A percentile compares a stretch with the other conserved stretches of the same genome.
Evolutionary conservation across 2,888 invertebrate genomes (phyloP).

Genomic region (Automeris io): DNA sequence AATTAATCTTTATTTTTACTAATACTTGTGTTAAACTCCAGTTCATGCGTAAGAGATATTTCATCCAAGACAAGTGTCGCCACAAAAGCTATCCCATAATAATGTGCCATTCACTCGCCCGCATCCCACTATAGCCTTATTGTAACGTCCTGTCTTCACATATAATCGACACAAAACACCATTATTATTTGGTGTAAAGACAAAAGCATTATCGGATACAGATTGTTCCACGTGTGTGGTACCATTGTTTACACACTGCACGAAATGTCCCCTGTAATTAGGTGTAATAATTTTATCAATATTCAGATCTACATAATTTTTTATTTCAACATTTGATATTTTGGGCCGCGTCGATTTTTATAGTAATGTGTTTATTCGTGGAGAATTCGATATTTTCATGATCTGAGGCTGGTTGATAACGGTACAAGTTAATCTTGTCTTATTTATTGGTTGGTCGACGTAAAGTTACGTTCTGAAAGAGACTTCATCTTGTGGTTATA

Average conservation of each 20-base stretch:
- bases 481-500: constrained; percentile 11
- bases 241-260: constrained; percentile 32
- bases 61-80: constrained; percentile 28
- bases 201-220: constrained; percentile 50
- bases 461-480: constrained; percentile 7
- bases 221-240: constrained; percentile 70
- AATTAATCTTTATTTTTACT: no score
- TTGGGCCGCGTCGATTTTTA: constrained; percentile 16
- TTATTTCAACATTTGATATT: constrained; percentile 23
- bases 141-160: constrained; percentile 72
- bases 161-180: constrained; percentile 51
- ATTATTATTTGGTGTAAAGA: constrained; percentile 55
- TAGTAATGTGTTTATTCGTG: constrained; percentile 22
- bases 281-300: constrained; percentile 44
- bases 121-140: constrained; percentile 62
- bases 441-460: constrained; percentile 15
- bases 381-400: constrained; percentile 26
- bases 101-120: constrained; percentile 64
- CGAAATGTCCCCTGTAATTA: constrained; percentile 39
- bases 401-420: constrained; percentile 17
- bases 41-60: not conserved
- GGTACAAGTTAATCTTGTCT: constrained; percentile 19
- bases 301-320: constrained; percentile 19
- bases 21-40: no score
- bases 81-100: constrained; percentile 54